Percentiles rank a stretch among this genome's conserved stretches.
Conservation (phyloP, 2,113 vertebrate species). For the Podarcis cretensis region DNA sequence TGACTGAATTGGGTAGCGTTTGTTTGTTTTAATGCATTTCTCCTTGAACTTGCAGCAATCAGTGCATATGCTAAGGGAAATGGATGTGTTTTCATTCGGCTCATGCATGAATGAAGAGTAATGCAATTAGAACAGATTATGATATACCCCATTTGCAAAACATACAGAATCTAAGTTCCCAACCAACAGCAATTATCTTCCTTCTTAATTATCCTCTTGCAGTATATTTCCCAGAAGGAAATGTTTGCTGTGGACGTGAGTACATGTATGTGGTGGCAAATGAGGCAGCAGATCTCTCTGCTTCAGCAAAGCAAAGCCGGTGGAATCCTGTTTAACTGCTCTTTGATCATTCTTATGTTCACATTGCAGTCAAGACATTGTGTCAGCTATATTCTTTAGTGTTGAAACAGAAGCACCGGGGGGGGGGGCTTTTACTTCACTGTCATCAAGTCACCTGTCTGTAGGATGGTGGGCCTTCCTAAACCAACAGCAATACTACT, state of each 20-base stretch:
- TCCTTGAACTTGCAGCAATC: background rate
- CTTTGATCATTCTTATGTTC: background rate
- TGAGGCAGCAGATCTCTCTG: background rate
- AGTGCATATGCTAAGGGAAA: background rate
- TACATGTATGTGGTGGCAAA: background rate
- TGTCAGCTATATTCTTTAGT: background rate
- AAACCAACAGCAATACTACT: background rate
- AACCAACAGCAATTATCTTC: slow-evolving; percentile 17
- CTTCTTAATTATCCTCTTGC: slow-evolving; percentile 27
- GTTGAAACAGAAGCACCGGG: background rate
- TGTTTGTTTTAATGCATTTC: background rate
- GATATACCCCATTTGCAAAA: slow-evolving; percentile 35
- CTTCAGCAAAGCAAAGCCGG: background rate
- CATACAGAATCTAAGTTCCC: slow-evolving; percentile 13
- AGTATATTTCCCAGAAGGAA: slow-evolving; percentile 16
- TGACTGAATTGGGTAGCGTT: background rate
- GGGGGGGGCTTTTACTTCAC: background rate
- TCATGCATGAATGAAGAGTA: slow-evolving; percentile 3
- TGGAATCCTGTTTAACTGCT: background rate
- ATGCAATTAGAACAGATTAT: slow-evolving; percentile 31
- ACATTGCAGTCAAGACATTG: background rate
- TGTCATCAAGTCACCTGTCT: background rate
- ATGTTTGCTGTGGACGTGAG: background rate
- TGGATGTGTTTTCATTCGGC: slow-evolving; percentile 22
- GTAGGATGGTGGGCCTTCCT: background rate